Conservation (phyloP, 2,113 vertebrate species). For the Chaetorhynchus papuensis region DNA sequence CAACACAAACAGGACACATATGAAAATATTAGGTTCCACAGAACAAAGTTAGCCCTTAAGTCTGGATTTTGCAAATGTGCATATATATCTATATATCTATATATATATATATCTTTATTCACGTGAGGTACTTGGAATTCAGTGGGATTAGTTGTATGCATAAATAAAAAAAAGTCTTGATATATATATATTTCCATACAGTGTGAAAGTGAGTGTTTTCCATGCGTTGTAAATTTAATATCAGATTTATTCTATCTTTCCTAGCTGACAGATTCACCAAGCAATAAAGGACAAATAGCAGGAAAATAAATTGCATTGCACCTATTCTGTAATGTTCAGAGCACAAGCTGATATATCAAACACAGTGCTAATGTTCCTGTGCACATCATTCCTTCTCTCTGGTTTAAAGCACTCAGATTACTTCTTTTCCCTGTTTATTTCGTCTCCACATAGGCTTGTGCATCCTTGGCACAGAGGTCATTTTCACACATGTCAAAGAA, state of each 20-base stretch:
- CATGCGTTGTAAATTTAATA: neutral
- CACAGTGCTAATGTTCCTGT: neutral
- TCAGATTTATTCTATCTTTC: neutral
- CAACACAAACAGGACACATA: neutral
- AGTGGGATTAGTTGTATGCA: neutral
- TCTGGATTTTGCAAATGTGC: neutral
- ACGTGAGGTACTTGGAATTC: neutral
- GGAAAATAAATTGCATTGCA: neutral
- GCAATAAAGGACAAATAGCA: neutral
- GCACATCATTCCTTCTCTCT: neutral
- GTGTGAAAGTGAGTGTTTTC: neutral
- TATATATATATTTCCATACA: neutral
- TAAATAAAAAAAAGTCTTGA: neutral
- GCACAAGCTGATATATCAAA: neutral
- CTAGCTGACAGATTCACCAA: neutral
- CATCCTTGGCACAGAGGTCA: constrained; percentile 4
- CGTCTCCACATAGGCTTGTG: neutral
- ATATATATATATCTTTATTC: neutral
- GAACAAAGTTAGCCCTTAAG: neutral
- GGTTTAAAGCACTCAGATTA: neutral
- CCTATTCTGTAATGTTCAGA: neutral
- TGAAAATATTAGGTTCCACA: neutral
- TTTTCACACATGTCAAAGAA: constrained; percentile 5
- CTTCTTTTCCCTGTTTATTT: neutral
- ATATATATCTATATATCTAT: neutral